Evolutionary conservation across 2,113 vertebrate genomes (phyloP).

Genomic region (Rousettus leschenaultii): DNA sequence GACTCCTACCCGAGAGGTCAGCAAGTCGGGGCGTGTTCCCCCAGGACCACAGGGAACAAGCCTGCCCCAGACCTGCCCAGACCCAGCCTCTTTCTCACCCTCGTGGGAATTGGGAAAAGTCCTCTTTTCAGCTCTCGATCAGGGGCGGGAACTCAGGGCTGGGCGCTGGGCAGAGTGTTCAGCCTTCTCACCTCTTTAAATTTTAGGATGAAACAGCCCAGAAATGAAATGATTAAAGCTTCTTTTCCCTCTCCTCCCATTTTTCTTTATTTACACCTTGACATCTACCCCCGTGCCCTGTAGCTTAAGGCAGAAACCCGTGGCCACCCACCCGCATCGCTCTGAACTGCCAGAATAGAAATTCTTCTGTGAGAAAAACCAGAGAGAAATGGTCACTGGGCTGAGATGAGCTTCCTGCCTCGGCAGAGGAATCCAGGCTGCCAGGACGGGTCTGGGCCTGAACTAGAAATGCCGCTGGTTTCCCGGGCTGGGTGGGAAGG

Average conservation of each 20-base stretch:
- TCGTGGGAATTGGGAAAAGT: neutral
- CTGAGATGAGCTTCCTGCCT: constrained; percentile 41
- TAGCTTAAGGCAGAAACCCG: neutral
- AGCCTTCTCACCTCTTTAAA: neutral
- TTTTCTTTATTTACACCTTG: neutral
- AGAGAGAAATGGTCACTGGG: constrained; percentile 17
- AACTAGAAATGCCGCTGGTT: constrained; percentile 31
- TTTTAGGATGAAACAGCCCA: neutral
- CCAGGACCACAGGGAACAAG: neutral
- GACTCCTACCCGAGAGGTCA: neutral
- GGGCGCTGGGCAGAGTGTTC: neutral
- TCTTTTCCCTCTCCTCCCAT: too few species aligned
- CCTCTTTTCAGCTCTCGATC: neutral
- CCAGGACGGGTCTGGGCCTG: constrained; percentile 70
- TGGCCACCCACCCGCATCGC: neutral
- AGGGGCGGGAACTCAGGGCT: neutral
- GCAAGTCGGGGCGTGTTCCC: neutral
- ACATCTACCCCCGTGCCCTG: neutral
- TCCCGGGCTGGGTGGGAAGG: constrained; percentile 57
- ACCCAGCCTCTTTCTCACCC: neutral
- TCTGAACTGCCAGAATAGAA: neutral
- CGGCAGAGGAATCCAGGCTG: constrained; percentile 54
- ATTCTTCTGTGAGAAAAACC: constrained; percentile 32
- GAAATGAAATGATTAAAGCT: neutral
- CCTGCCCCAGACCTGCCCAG: neutral